Evolutionary conservation across 2,888 invertebrate species (phyloP).

Genomic region (Hypsopygia costalis): DNA sequence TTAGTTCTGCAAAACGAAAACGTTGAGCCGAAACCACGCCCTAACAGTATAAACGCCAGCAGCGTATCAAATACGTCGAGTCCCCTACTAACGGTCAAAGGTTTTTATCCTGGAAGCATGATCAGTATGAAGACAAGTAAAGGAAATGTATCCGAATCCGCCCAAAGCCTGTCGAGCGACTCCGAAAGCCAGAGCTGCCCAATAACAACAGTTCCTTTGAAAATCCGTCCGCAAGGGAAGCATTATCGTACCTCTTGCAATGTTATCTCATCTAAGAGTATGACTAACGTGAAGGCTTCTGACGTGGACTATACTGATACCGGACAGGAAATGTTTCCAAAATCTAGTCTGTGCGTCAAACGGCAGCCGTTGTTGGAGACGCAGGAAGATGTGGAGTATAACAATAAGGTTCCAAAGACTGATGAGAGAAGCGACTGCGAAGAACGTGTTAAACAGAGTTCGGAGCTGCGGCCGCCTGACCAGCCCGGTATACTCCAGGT

Average conservation of each 20-base stretch:
- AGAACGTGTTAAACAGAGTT: constrained; percentile 33
- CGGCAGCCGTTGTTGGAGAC: constrained; percentile 70
- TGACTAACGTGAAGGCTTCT: constrained; percentile 81
- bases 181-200: constrained; percentile 82
- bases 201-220: constrained; percentile 74
- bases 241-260: constrained; percentile 54
- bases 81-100: constrained; percentile 83
- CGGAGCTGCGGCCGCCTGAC: constrained; percentile 46
- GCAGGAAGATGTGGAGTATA: constrained; percentile 66
- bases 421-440: constrained; percentile 52
- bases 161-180: constrained; percentile 84
- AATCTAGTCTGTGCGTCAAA: constrained; percentile 61
- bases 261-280: constrained; percentile 81
- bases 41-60: constrained; percentile 80
- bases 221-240: constrained; percentile 74
- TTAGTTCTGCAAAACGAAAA: constrained; percentile 74
- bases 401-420: constrained; percentile 76
- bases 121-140: constrained; percentile 82
- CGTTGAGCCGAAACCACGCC: constrained; percentile 71
- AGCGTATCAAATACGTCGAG: constrained; percentile 85
- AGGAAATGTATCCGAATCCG: constrained; percentile 82
- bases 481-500: constrained; percentile 85
- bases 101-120: constrained; percentile 82
- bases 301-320: constrained; percentile 68
- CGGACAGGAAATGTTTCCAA: constrained; percentile 55